These are phyloP conservation scores for Scylla paramamosain DNA, from an alignment of 1,140 invertebrate species.

Conservation along the genomic window DNA sequence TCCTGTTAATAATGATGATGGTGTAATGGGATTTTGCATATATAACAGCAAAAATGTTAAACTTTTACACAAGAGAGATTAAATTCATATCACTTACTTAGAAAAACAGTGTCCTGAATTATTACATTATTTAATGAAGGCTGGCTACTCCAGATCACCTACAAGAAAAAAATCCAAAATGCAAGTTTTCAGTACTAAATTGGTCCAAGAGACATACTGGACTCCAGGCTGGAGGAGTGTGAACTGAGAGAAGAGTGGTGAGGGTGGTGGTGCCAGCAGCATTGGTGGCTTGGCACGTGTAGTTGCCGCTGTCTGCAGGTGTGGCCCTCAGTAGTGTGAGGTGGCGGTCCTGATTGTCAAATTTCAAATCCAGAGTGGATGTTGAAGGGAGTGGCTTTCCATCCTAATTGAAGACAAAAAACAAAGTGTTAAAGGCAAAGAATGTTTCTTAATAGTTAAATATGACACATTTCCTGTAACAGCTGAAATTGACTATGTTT, in stretches of 20 bases:
- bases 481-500: too few species aligned
- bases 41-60: background rate
- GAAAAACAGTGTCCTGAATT: too few species aligned
- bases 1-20: background rate
- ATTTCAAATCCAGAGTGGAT: background rate
- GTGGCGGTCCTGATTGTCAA: conserved; percentile 55
- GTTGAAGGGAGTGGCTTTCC: conserved; percentile 30
- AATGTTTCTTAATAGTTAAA: too few species aligned
- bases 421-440: background rate
- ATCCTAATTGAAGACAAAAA: conserved; percentile 44
- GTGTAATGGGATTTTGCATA: too few species aligned
- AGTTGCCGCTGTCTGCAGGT: conserved; percentile 78
- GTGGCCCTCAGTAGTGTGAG: conserved; percentile 69
- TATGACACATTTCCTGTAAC: too few species aligned
- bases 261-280: conserved; percentile 89
- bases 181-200: background rate
- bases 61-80: background rate
- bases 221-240: conserved; percentile 67
- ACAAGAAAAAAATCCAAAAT: too few species aligned
- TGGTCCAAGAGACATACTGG: background rate
- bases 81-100: background rate
- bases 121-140: too few species aligned
- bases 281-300: conserved; percentile 82
- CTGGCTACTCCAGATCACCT: too few species aligned
- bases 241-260: conserved; percentile 88